Evolutionary conservation across 2,113 vertebrate species (phyloP).

Genomic region (Leucopsar rothschildi): DNA sequence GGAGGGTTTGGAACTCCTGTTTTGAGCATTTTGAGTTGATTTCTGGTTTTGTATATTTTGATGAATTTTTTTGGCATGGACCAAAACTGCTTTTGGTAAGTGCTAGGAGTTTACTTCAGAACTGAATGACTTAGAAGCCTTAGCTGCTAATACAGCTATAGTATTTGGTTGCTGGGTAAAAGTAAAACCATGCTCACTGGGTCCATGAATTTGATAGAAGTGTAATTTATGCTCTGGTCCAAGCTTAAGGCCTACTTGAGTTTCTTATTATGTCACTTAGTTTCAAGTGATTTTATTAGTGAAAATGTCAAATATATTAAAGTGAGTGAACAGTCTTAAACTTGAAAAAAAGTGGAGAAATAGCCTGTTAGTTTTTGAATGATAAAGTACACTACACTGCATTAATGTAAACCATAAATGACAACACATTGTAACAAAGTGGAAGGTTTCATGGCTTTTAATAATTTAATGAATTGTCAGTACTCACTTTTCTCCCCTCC

Average conservation of each 20-base stretch:
- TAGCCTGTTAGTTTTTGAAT: neutral
- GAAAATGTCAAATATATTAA: neutral
- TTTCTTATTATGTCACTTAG: neutral
- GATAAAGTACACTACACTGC: neutral
- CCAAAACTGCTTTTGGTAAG: neutral
- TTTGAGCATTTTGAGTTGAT: neutral
- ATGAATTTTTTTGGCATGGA: neutral
- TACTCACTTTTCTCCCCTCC: accelerated
- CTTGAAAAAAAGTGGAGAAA: neutral
- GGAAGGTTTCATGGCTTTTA: neutral
- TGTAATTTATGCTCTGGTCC: neutral
- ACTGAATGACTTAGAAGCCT: neutral
- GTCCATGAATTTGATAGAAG: neutral
- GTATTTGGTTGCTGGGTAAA: neutral
- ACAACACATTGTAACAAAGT: neutral
- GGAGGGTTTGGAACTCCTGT: neutral
- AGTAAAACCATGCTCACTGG: neutral
- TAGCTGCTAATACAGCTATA: neutral
- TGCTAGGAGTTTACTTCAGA: neutral
- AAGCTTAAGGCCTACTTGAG: neutral
- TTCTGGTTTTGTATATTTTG: neutral
- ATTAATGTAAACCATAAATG: neutral
- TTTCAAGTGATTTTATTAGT: conserved; percentile 8
- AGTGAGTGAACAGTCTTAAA: neutral
- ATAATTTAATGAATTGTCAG: neutral